Percentiles rank a stretch among this genome's conserved stretches.
Conservation (phyloP, 2,888 invertebrate species). For the Aspidiotus rigidus region DNA sequence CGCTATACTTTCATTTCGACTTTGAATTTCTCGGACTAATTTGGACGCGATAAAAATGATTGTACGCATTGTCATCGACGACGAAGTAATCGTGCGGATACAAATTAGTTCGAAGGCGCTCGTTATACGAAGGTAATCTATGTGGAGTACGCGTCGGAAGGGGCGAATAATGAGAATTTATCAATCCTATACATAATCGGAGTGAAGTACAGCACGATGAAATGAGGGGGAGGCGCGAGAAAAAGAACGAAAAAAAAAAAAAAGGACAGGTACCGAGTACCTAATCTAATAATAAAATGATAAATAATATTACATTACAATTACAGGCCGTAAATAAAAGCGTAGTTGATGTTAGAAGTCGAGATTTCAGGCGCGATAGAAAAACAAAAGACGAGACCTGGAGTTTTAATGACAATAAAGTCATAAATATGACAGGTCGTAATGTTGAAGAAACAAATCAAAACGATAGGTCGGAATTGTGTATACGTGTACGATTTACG, state of each 20-base stretch:
- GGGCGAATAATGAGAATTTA: constrained; percentile 30
- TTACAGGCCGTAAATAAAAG: constrained; percentile 28
- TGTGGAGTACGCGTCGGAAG: neutral
- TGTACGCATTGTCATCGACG: no score
- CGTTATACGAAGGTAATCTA: neutral
- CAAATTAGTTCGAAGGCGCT: constrained; percentile 6
- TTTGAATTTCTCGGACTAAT: no score
- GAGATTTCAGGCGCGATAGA: constrained; percentile 26
- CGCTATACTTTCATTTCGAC: no score
- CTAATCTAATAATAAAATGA: constrained; percentile 33
- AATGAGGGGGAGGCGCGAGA: neutral
- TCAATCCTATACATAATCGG: constrained; percentile 28
- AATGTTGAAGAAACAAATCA: constrained; percentile 29
- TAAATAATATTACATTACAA: constrained; percentile 33
- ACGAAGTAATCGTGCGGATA: neutral
- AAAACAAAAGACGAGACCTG: constrained; percentile 25
- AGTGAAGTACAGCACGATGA: constrained; percentile 15
- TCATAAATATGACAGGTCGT: constrained; percentile 32
- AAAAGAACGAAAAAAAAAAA: constrained; percentile 17
- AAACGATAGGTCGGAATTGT: constrained; percentile 23
- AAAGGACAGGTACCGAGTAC: constrained; percentile 18
- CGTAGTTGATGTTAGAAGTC: constrained; percentile 25
- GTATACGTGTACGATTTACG: constrained; percentile 10
- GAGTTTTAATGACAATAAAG: constrained; percentile 26
- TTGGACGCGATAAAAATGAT: no score